Evolutionary conservation across 2,113 vertebrate species (phyloP).

Genomic region (Mirza zaza): DNA sequence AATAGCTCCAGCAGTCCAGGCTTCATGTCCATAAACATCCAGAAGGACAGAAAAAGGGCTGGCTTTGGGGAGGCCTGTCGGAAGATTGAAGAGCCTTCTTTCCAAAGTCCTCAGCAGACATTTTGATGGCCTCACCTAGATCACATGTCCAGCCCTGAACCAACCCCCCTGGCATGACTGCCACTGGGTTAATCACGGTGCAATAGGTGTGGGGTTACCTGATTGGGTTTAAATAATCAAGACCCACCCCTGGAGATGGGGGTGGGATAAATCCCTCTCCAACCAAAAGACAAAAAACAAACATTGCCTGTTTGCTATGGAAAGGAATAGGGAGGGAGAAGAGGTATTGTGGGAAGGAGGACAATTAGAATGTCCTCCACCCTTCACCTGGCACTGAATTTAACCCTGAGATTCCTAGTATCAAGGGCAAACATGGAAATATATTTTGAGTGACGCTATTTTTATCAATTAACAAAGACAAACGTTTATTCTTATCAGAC

Average conservation of each 20-base stretch:
- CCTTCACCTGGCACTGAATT: not conserved
- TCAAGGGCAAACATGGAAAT: not conserved
- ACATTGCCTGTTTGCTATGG: not conserved
- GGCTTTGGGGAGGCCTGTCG: not conserved
- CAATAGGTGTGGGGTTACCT: not conserved
- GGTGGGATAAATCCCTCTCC: not conserved
- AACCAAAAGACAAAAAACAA: slow-evolving; percentile 1
- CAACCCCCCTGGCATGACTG: not conserved
- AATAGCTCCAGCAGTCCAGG: not conserved
- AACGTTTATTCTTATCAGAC: not conserved
- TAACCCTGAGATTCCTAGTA: not conserved
- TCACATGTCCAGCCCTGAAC: not conserved
- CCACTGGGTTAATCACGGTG: not conserved
- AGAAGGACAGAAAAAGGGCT: not conserved
- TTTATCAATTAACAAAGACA: slow-evolving; percentile 12
- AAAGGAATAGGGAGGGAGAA: not conserved
- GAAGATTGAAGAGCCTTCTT: not conserved
- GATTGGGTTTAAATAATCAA: not conserved
- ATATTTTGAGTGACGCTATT: not conserved
- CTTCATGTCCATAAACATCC: not conserved
- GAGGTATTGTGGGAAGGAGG: not conserved
- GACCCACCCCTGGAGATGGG: not conserved
- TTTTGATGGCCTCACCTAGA: not conserved
- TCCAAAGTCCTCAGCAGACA: slow-evolving; percentile 3
- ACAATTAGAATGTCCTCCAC: not conserved